These are phyloP conservation scores for Phyllotreta cruciferae DNA, from an alignment of 2,888 invertebrate species.

Conservation along the genomic window DNA sequence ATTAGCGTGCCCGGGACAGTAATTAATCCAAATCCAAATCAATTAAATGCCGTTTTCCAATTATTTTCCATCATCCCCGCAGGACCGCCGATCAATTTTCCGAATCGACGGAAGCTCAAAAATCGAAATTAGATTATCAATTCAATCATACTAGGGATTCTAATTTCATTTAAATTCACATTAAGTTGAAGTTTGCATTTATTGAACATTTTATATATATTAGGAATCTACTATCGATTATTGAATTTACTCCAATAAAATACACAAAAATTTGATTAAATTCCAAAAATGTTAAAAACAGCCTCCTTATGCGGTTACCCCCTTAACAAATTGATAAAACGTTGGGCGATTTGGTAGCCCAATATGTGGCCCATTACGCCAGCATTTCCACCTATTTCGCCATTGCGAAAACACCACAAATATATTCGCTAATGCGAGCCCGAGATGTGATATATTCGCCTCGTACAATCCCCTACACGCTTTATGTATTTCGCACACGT, in stretches of 20 bases:
- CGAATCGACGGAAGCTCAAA: constrained; percentile 13
- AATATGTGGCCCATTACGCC: constrained; percentile 16
- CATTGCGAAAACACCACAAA: constrained; percentile 15
- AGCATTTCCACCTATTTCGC: constrained; percentile 20
- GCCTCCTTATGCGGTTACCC: too few species aligned
- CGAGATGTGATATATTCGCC: constrained; percentile 5
- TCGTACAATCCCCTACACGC: constrained; percentile 5
- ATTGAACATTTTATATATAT: too few species aligned
- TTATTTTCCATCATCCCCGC: background rate
- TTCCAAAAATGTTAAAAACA: too few species aligned
- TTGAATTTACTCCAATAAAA: too few species aligned
- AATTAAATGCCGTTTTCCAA: constrained; percentile 11
- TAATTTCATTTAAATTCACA: constrained; percentile 2
- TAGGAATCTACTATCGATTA: too few species aligned
- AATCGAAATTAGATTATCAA: constrained; percentile 8
- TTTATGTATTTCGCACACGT: constrained; percentile 29
- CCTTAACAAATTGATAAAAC: too few species aligned
- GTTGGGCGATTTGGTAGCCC: constrained; percentile 16
- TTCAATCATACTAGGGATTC: background rate
- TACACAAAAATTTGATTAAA: too few species aligned
- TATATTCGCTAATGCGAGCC: constrained; percentile 22
- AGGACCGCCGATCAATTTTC: constrained; percentile 13
- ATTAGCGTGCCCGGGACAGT: constrained; percentile 13
- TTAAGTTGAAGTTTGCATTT: too few species aligned
- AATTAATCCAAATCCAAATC: constrained; percentile 14